Conservation (phyloP, 2,888 invertebrate species). For the Euzetes globulus region DNA sequence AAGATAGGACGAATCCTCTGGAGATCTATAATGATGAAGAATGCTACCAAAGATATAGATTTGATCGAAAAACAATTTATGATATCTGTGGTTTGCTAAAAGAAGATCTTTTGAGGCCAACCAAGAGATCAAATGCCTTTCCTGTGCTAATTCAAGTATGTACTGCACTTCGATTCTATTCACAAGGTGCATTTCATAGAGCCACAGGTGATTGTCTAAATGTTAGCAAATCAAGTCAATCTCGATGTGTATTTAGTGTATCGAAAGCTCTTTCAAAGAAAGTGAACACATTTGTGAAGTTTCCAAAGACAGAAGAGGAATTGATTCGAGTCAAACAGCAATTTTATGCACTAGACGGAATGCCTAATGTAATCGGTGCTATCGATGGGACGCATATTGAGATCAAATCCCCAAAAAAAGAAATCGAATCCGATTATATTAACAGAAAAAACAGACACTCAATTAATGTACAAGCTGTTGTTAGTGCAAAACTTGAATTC, state of each 20-base stretch:
- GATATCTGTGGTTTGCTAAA: neutral
- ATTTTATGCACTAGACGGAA: neutral
- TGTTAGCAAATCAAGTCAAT: neutral
- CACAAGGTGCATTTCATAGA: neutral
- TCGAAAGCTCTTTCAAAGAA: neutral
- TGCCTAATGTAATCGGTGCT: neutral
- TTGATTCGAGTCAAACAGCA: neutral
- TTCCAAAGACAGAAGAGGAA: neutral
- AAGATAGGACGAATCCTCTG: no score
- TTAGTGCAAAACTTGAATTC: no score
- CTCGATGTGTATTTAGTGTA: neutral
- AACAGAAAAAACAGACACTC: slow-evolving; percentile 37
- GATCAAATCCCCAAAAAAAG: slow-evolving; percentile 17
- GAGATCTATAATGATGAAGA: neutral
- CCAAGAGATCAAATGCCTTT: neutral
- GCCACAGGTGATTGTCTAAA: neutral
- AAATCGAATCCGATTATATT: slow-evolving; percentile 28
- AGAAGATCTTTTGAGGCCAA: neutral
- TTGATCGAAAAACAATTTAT: neutral
- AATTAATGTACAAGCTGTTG: slow-evolving; percentile 36
- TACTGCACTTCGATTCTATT: neutral
- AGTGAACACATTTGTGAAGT: neutral
- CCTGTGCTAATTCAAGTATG: neutral
- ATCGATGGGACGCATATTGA: slow-evolving; percentile 35
- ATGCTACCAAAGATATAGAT: neutral